Conservation (phyloP, 2,888 invertebrate species). For the Philereme transversata region DNA sequence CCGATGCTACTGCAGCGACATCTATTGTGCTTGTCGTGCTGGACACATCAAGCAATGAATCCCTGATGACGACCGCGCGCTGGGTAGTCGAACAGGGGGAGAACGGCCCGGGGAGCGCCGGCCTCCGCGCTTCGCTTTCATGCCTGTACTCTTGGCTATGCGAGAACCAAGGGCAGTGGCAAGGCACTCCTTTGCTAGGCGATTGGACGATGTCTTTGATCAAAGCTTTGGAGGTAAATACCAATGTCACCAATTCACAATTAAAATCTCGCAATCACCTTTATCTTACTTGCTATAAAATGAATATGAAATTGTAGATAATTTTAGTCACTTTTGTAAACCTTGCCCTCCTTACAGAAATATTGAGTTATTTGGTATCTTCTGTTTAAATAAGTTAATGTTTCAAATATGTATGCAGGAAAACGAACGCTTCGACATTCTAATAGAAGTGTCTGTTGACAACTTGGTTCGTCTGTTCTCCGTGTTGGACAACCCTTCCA, state of each 20-base stretch:
- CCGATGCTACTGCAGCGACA: conserved; percentile 83
- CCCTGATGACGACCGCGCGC: conserved; percentile 58
- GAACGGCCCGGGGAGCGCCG: conserved; percentile 72
- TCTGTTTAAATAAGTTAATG: too few species aligned
- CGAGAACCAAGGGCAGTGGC: conserved; percentile 85
- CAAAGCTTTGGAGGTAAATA: conserved; percentile 82
- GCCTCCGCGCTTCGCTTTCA: conserved; percentile 85
- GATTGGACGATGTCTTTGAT: conserved; percentile 88
- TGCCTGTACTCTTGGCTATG: conserved; percentile 88
- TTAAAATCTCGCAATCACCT: too few species aligned
- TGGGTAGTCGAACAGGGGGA: conserved; percentile 72
- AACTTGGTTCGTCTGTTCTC: conserved; percentile 85
- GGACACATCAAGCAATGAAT: conserved; percentile 65
- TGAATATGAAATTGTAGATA: too few species aligned
- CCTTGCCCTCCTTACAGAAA: too few species aligned
- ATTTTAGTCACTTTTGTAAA: too few species aligned
- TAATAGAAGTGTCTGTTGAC: conserved; percentile 85
- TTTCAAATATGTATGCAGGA: conserved; percentile 54
- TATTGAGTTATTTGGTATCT: too few species aligned
- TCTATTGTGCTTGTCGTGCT: conserved; percentile 85
- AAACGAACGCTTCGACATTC: conserved; percentile 79
- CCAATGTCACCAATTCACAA: too few species aligned
- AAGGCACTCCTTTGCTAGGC: conserved; percentile 85
- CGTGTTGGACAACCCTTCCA: conserved; percentile 80
- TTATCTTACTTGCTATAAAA: too few species aligned